A percentile compares a stretch with the other conserved stretches of the same genome.
Evolutionary conservation across 2,888 invertebrate species (phyloP).

Genomic region (Thecophora atra): DNA sequence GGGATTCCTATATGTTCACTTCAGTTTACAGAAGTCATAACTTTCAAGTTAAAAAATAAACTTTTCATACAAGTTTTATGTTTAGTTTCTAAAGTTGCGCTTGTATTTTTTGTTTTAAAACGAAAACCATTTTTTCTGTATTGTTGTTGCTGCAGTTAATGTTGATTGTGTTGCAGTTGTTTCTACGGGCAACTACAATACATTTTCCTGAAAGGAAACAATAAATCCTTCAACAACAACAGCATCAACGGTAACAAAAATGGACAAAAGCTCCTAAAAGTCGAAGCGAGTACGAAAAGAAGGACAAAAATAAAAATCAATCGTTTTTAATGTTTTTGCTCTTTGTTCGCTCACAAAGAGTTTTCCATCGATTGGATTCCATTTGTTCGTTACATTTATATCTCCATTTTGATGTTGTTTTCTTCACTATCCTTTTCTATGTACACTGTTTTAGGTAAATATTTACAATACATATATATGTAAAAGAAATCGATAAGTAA

Average conservation of each 20-base stretch:
- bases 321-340: not conserved
- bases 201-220: not conserved
- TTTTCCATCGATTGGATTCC: not conserved
- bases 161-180: not conserved
- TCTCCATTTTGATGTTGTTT: no score
- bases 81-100: not conserved
- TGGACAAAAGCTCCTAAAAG: not conserved
- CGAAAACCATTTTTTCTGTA: no score
- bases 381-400: not conserved
- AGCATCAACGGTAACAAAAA: not conserved
- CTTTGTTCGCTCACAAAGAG: not conserved
- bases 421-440: no score
- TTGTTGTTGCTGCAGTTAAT: not conserved
- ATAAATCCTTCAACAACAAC: not conserved
- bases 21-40: no score
- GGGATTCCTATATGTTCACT: no score
- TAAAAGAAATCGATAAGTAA: no score
- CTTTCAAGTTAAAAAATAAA: no score
- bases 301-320: not conserved
- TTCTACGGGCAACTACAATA: not conserved
- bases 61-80: no score
- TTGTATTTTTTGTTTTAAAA: no score
- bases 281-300: not conserved
- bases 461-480: no score
- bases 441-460: no score